Conservation (phyloP, 2,113 vertebrate species). For the Bujurquina vittata region DNA sequence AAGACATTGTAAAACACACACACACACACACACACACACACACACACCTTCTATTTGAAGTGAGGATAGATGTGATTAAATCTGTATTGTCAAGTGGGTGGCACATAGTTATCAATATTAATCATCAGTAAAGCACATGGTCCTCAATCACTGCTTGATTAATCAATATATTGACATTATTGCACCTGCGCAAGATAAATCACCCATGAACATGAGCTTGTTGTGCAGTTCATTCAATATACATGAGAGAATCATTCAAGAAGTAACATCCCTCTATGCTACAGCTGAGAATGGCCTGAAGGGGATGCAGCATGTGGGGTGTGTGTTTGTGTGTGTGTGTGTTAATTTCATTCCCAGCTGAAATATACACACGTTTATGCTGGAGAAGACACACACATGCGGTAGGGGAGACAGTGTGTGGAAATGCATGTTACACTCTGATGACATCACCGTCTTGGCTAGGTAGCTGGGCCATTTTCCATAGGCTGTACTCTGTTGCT, state of each 20-base stretch:
- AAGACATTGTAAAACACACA: slow-evolving; percentile 57
- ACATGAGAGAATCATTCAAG: slow-evolving; percentile 67
- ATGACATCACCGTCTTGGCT: slow-evolving; percentile 79
- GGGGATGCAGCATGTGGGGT: slow-evolving; percentile 68
- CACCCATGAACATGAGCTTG: slow-evolving; percentile 68
- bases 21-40: slow-evolving; percentile 36
- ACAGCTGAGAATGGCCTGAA: slow-evolving; percentile 67
- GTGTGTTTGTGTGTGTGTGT: neutral
- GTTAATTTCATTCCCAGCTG: slow-evolving; percentile 19
- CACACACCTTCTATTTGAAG: slow-evolving; percentile 31
- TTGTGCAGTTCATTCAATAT: slow-evolving; percentile 69
- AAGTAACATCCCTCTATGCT: slow-evolving; percentile 43
- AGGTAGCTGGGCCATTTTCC: slow-evolving; percentile 71
- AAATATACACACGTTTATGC: slow-evolving; percentile 1
- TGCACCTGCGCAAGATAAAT: slow-evolving; percentile 70
- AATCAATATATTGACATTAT: slow-evolving; percentile 73
- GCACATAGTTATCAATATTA: slow-evolving; percentile 69
- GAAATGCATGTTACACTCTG: slow-evolving; percentile 65
- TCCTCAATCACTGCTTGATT: slow-evolving; percentile 65
- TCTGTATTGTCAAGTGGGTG: slow-evolving; percentile 54
- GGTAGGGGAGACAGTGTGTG: slow-evolving; percentile 49
- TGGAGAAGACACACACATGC: neutral
- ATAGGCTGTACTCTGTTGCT: slow-evolving; percentile 83
- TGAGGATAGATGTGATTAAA: slow-evolving; percentile 44
- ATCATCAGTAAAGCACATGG: slow-evolving; percentile 63